A percentile compares a stretch with the other conserved stretches of the same genome.
Evolutionary conservation across 2,888 invertebrate species (phyloP).

Genomic region (Plagiodera versicolora): DNA sequence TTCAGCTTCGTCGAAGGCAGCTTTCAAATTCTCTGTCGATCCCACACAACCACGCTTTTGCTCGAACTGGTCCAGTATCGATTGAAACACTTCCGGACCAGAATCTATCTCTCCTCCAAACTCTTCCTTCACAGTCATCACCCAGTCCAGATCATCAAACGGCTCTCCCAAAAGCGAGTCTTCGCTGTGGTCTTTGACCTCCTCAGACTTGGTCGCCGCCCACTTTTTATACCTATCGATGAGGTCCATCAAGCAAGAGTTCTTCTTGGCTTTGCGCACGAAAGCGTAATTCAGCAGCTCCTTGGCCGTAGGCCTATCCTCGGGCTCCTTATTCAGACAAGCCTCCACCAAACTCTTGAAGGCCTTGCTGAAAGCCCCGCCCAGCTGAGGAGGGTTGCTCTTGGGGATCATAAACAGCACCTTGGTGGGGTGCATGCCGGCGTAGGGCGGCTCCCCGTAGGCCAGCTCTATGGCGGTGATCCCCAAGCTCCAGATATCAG

Average conservation of each 20-base stretch:
- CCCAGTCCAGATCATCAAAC: constrained; percentile 18
- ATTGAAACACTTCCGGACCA: not conserved
- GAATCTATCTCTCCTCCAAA: not conserved
- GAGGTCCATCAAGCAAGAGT: constrained; percentile 95
- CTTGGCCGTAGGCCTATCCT: constrained; percentile 97
- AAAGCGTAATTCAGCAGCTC: constrained; percentile 96
- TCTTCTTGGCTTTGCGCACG: constrained; percentile 97
- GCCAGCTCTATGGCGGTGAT: constrained; percentile 96
- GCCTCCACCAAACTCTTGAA: constrained; percentile 97
- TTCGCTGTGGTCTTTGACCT: constrained; percentile 65
- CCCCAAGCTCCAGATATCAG: constrained; percentile 96
- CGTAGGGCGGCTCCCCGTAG: constrained; percentile 96
- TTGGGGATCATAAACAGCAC: constrained; percentile 94
- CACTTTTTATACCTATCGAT: constrained; percentile 98
- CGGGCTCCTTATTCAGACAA: constrained; percentile 98
- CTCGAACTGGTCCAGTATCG: not conserved
- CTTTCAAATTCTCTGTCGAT: constrained; percentile 2
- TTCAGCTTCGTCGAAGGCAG: constrained; percentile 15
- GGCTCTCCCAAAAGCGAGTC: not conserved
- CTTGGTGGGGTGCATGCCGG: constrained; percentile 94
- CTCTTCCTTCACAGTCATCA: constrained; percentile 14
- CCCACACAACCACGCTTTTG: not conserved
- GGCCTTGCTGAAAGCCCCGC: constrained; percentile 85
- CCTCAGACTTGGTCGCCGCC: constrained; percentile 89
- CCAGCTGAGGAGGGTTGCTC: constrained; percentile 92